A percentile compares a stretch with the other conserved stretches of the same genome.
Conservation (phyloP, 2,113 vertebrate species). For the Rhea pennata region DNA sequence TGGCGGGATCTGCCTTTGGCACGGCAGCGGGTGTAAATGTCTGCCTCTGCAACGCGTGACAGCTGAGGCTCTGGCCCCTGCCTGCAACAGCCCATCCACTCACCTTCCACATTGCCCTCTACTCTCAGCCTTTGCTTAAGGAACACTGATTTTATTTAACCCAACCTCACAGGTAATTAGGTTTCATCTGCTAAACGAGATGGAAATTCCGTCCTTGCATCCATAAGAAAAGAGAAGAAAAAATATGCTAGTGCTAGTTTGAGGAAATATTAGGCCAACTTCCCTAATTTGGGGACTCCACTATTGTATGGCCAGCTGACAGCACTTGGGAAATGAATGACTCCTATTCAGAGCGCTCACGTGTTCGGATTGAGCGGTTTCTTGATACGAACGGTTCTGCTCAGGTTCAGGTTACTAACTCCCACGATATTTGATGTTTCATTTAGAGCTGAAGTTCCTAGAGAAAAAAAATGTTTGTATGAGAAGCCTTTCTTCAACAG, state of each 20-base stretch:
- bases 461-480: conserved; percentile 50
- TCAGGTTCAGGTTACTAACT: conserved; percentile 14
- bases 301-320: not conserved
- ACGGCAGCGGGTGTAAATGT: accelerated
- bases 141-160: not conserved
- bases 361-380: not conserved
- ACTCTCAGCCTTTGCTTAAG: not conserved
- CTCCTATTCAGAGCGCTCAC: not conserved
- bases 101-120: not conserved
- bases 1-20: too few species aligned
- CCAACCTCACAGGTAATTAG: not conserved
- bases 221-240: not conserved
- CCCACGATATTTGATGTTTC: conserved; percentile 33
- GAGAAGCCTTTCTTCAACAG: conserved; percentile 7
- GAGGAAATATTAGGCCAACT: not conserved
- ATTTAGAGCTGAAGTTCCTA: conserved; percentile 20
- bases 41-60: not conserved
- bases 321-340: not conserved
- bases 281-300: not conserved
- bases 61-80: not conserved
- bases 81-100: not conserved
- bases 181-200: not conserved
- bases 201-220: not conserved
- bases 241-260: accelerated
- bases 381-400: not conserved